These are phyloP conservation scores for Mus musculus DNA, from an alignment of 2,113 vertebrate species.

Conservation along the genomic window DNA sequence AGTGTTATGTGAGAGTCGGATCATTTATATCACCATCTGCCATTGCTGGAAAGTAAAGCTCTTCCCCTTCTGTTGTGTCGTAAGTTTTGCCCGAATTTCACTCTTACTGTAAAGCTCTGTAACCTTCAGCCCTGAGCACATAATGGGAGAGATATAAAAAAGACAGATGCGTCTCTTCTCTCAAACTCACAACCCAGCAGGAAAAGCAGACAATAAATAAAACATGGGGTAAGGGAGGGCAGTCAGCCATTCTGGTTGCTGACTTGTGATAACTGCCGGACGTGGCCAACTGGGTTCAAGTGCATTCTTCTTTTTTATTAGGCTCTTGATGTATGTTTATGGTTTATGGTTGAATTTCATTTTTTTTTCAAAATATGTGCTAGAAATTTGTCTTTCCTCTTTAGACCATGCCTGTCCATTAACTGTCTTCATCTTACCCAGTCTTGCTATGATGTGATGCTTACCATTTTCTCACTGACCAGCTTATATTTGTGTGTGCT, in stretches of 20 bases:
- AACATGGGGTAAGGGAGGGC: neutral
- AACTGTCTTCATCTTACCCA: neutral
- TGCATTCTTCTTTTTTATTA: neutral
- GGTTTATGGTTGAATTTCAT: conserved; percentile 29
- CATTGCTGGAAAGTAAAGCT: neutral
- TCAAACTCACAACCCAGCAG: neutral
- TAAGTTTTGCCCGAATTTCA: neutral
- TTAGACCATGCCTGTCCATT: neutral
- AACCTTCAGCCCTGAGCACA: neutral
- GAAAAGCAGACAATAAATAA: neutral
- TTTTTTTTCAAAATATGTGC: neutral
- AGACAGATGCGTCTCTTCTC: neutral
- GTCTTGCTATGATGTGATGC: neutral
- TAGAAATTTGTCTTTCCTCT: neutral
- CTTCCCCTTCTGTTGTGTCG: neutral
- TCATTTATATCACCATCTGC: neutral
- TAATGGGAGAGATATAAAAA: neutral
- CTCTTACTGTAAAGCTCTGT: neutral
- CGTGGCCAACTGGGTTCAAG: neutral
- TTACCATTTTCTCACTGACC: neutral
- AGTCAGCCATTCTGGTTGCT: neutral
- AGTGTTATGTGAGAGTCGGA: neutral
- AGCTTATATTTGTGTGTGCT: neutral
- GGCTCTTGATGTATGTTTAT: neutral
- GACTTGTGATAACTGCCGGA: neutral